phyloP scores from a whole-genome alignment of 2,113 vertebrate genomes.

The Lampris megalopsis region DNA sequence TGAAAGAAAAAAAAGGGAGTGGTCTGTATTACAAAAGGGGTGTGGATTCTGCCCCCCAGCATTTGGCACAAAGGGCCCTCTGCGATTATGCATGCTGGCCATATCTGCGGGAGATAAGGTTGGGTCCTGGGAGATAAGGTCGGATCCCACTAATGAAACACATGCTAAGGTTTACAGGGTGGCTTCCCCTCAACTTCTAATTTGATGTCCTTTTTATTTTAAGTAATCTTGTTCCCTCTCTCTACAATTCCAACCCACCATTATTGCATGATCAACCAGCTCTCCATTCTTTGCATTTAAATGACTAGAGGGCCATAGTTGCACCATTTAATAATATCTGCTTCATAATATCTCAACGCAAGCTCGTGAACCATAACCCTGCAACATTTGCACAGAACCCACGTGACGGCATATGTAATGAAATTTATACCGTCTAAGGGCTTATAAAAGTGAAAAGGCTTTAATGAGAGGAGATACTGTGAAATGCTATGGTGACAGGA shows the following conservation, averaged over 20 bases:
- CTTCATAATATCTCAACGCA: constrained; percentile 30
- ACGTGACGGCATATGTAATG: neutral
- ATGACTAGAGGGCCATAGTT: constrained; percentile 14
- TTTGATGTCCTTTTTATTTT: constrained; percentile 41
- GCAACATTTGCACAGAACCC: constrained; percentile 17
- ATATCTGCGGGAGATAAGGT: constrained; percentile 62
- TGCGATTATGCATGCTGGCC: constrained; percentile 71
- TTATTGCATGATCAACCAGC: constrained; percentile 18
- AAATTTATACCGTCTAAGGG: constrained; percentile 53
- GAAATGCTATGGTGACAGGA: constrained; percentile 39
- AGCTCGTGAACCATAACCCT: constrained; percentile 4
- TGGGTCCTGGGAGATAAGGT: constrained; percentile 69
- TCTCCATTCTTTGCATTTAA: constrained; percentile 36
- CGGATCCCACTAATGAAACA: constrained; percentile 70
- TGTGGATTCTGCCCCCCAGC: constrained; percentile 64
- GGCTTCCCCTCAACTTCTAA: constrained; percentile 40
- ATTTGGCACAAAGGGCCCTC: constrained; percentile 68
- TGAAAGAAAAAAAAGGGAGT: neutral
- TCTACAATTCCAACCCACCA: constrained; percentile 1
- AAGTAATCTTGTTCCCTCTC: constrained; percentile 29
- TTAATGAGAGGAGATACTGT: constrained; percentile 58
- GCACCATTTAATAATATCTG: constrained; percentile 21
- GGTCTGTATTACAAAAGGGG: constrained; percentile 41
- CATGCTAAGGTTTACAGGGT: constrained; percentile 50
- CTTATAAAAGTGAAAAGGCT: constrained; percentile 32